phyloP scores from a whole-genome alignment of 2,888 invertebrate species.

The Drosophila pseudotakahashii region DNA sequence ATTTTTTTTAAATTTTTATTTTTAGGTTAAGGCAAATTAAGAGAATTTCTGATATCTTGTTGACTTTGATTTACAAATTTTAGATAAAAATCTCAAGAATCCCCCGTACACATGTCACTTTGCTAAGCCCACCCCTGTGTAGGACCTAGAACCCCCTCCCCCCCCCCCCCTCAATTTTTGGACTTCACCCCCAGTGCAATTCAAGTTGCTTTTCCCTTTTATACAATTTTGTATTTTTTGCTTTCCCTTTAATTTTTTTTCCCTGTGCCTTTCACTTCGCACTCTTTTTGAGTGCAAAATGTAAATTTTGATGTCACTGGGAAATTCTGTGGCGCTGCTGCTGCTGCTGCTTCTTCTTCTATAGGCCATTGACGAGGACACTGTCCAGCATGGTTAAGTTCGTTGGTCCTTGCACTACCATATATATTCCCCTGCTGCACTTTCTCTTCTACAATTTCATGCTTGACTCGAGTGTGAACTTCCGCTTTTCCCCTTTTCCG shows the following conservation, averaged over 20 bases:
- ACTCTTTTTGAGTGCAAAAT: conserved; percentile 53
- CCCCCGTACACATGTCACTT: too few relatives aligned
- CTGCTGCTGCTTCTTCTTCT: conserved; percentile 5
- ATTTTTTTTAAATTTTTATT: too few relatives aligned
- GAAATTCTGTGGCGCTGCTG: conserved; percentile 34
- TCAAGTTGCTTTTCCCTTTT: conserved; percentile 35
- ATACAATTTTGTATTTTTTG: conserved; percentile 39
- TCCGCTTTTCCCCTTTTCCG: conserved; percentile 17
- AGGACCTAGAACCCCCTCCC: not conserved
- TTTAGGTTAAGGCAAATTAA: too few relatives aligned
- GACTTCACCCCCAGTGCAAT: conserved; percentile 15
- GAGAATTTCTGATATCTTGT: too few relatives aligned
- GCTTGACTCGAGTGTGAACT: conserved; percentile 40
- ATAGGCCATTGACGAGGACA: conserved; percentile 40
- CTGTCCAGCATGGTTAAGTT: conserved; percentile 36
- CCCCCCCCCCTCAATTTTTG: not conserved
- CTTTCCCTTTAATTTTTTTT: conserved; percentile 7
- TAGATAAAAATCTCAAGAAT: too few relatives aligned
- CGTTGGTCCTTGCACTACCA: conserved; percentile 15
- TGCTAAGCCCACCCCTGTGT: not conserved
- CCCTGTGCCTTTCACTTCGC: conserved; percentile 17
- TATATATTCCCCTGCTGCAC: conserved; percentile 14
- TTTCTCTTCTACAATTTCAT: conserved; percentile 51
- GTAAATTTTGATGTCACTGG: conserved; percentile 62
- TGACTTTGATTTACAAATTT: too few relatives aligned